Conservation (phyloP, 1,140 invertebrate genomes). For the Nymphalis io region DNA sequence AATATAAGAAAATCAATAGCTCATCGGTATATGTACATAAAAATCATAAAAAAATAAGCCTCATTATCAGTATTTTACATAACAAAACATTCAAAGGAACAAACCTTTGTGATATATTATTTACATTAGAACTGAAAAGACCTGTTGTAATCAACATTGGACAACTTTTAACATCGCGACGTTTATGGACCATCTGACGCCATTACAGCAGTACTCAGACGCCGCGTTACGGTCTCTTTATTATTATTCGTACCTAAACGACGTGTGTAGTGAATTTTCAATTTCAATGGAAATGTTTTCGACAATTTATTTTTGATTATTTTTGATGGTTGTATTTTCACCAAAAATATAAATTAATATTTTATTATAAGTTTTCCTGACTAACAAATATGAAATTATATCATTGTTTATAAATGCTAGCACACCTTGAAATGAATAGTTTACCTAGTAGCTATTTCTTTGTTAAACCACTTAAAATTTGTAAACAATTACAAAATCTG, state of each 20-base stretch:
- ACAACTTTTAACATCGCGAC: constrained; percentile 44
- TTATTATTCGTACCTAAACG: constrained; percentile 40
- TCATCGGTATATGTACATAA: too few species aligned
- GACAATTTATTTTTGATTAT: background rate
- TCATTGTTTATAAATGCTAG: too few species aligned
- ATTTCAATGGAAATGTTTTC: constrained; percentile 35
- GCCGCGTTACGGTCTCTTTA: constrained; percentile 44
- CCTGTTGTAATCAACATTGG: constrained; percentile 27
- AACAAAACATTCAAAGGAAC: background rate
- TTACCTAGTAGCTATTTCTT: too few species aligned
- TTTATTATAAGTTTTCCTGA: too few species aligned
- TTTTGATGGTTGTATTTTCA: background rate
- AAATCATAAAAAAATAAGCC: background rate
- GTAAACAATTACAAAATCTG: too few species aligned
- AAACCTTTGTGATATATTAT: background rate
- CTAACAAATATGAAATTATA: too few species aligned
- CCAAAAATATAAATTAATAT: background rate
- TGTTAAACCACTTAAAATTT: too few species aligned
- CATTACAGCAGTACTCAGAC: constrained; percentile 43
- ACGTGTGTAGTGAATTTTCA: constrained; percentile 40
- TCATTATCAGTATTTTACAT: background rate
- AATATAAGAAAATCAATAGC: too few species aligned
- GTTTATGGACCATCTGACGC: constrained; percentile 43
- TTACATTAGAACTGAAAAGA: constrained; percentile 8
- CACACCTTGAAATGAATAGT: too few species aligned